Conservation (phyloP, 2,113 vertebrate genomes). For the Ahaetulla prasina region DNA sequence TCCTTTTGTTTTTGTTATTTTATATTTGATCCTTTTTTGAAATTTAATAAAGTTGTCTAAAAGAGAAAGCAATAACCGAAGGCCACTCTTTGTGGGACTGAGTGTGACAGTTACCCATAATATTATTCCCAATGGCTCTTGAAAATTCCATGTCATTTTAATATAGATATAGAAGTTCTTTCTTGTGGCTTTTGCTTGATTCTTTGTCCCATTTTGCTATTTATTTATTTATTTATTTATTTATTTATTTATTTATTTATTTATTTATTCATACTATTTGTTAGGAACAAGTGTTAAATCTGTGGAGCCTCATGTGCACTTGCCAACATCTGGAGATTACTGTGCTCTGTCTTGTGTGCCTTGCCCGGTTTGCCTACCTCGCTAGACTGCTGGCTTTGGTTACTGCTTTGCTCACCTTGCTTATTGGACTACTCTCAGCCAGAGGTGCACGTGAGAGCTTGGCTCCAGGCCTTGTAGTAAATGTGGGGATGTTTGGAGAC, state of each 20-base stretch:
- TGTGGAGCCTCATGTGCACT: too few species aligned
- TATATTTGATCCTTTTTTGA: neutral
- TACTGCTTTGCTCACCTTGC: too few species aligned
- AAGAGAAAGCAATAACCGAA: neutral
- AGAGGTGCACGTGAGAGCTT: too few species aligned
- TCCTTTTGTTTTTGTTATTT: neutral
- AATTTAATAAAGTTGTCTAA: neutral
- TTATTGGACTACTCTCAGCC: too few species aligned
- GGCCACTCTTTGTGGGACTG: neutral
- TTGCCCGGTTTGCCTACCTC: too few species aligned
- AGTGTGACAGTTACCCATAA: neutral
- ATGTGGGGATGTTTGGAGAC: too few species aligned
- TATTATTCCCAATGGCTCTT: neutral
- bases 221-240: neutral
- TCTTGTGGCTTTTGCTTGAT: neutral
- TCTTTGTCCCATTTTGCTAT: neutral
- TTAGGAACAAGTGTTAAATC: too few species aligned
- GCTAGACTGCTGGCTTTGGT: too few species aligned
- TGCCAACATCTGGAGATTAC: too few species aligned
- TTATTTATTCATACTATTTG: neutral
- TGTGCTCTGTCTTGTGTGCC: too few species aligned
- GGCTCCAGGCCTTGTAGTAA: too few species aligned
- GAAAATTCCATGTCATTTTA: neutral
- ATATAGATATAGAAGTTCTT: neutral
- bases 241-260: neutral